Evolutionary conservation across 2,888 invertebrate species (phyloP), one percentile per base, ranked within the genome.

Genomic region (Melieria crassipennis): DNA sequence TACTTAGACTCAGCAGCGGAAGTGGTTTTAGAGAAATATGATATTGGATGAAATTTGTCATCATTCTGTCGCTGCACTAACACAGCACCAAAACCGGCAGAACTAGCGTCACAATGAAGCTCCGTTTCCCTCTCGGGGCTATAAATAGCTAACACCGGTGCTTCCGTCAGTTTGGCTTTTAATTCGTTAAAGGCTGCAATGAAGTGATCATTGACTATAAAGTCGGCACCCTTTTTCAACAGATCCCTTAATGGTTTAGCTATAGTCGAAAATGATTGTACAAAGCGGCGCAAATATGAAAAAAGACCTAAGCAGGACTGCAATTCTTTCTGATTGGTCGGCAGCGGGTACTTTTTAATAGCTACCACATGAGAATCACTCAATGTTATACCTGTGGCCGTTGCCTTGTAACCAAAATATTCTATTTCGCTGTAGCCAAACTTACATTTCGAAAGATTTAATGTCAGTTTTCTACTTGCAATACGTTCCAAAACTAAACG

Each of bases 101-200:
- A 30, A 63, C 73, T 66, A 30, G 58, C 66, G n/a, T 66, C 66
- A 45, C 47, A 57, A 57, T 57, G 58, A 5, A 66, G 47, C n/a
- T 66, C 58, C 42, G 58, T 58, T 30, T 66, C 66, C 2, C 66
- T 47, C 10, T 10, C 11, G 10, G 13, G 47, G 42, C 65, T n/a
- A 42, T 70, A 70, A 30, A 64, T 69, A 30, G 62, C 60, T 46
- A 69, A 46, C 43, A 63, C 56, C 7, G 66, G 66, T 3, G 63
- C 6, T 45, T 42, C 45, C n/a, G 62, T 16, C 43, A 66, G 46
- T 16, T 13, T 13, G 5, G 43, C 13, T 57, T 46, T 69, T 50
- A 69, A 43, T 10, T 64, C 30, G 5, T 58, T 45, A 46, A 70
- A 65, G 10, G 70, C 70, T 52, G 30, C 30, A 30, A 30, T 30